phyloP scores from a whole-genome alignment of 2,888 invertebrate genomes.

The Brachyptera risi region DNA sequence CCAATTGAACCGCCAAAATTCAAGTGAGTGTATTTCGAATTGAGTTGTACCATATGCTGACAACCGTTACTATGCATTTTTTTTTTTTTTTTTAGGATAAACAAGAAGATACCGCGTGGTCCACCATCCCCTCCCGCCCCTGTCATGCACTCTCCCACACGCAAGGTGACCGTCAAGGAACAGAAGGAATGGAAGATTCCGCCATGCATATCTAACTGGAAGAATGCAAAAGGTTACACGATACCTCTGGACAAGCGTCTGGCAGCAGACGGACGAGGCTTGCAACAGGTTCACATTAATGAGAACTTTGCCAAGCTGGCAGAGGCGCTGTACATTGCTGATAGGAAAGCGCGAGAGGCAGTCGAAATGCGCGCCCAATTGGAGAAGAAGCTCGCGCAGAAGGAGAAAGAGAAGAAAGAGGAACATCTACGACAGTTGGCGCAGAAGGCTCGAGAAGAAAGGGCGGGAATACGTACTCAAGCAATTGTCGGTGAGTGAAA shows the following conservation, averaged over 20 bases:
- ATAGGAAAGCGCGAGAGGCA: conserved; percentile 93
- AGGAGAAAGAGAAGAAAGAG: conserved; percentile 97
- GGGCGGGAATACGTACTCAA: conserved; percentile 70
- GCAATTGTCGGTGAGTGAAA: conserved; percentile 42
- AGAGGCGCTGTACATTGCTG: conserved; percentile 96
- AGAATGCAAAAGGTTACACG: conserved; percentile 96
- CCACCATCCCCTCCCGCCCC: conserved; percentile 99
- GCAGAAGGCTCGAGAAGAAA: conserved; percentile 91
- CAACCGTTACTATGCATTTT: not conserved
- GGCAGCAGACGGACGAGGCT: conserved; percentile 95
- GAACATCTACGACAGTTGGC: conserved; percentile 90
- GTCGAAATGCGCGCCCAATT: conserved; percentile 95
- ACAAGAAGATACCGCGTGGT: conserved; percentile 97
- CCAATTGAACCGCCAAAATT: conserved; percentile 99
- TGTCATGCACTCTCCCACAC: conserved; percentile 95
- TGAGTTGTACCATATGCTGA: not conserved
- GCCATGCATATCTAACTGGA: conserved; percentile 99
- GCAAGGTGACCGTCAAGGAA: conserved; percentile 95
- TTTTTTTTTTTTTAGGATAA: conserved; percentile 64
- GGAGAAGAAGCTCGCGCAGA: conserved; percentile 93
- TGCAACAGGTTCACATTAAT: conserved; percentile 96
- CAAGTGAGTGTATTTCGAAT: conserved; percentile 46
- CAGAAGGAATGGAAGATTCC: conserved; percentile 99
- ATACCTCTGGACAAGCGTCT: conserved; percentile 96
- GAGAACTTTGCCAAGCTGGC: conserved; percentile 99